These are phyloP conservation scores for Phalanger gymnotis DNA, from an alignment of 2,797 vertebrate genomes.

Conservation along the genomic window DNA sequence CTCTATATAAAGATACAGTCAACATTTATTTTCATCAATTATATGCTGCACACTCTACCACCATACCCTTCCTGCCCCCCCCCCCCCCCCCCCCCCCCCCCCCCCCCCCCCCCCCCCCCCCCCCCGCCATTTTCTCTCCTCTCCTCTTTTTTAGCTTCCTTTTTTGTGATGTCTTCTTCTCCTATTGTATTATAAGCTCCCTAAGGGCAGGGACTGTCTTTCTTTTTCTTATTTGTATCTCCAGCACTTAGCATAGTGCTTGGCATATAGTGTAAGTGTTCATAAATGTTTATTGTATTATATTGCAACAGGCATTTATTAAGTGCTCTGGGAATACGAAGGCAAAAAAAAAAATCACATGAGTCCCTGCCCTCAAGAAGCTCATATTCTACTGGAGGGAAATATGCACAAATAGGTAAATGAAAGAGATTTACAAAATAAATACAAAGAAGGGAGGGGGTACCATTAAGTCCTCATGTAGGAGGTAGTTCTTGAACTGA, in stretches of 20 bases:
- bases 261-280: neutral
- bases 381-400: neutral
- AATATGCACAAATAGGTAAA: neutral
- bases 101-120: too few relatives aligned
- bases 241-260: neutral
- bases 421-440: neutral
- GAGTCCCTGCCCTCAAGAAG: neutral
- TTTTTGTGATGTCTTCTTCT: neutral
- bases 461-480: too few relatives aligned
- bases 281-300: neutral
- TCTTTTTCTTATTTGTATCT: neutral
- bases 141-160: neutral
- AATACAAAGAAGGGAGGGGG: neutral
- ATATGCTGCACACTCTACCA: neutral
- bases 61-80: neutral
- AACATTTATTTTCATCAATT: neutral
- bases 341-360: neutral
- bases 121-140: neutral
- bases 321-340: neutral
- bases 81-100: fast-evolving
- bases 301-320: neutral
- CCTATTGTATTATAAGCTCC: neutral
- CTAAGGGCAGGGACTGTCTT: neutral
- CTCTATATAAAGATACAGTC: neutral
- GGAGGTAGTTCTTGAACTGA: neutral